Base-by-base conservation (phyloP, 2,113 vertebrate species). In the Siphamia tubifer region DNA sequence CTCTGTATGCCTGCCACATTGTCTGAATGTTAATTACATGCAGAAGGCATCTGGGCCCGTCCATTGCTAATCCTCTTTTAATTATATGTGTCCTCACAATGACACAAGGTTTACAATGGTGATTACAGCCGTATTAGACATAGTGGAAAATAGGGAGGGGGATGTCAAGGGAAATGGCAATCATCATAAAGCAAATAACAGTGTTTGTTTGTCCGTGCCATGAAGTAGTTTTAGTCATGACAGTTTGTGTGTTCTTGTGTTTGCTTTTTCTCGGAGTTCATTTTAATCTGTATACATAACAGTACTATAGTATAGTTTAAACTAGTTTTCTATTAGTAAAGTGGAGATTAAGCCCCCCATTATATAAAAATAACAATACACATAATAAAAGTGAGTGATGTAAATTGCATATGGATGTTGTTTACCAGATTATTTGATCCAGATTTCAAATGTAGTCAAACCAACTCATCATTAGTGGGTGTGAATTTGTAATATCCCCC, bases 21-120 rank as follows among this genome's bases (percentile, higher is more conserved):
- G 80, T 84, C 82, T 88, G 87, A 89, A 90, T 89, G 89, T 90
- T 90, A 90, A 90, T 90, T 83, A 89, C 84, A 88, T 87, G 89
- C 87, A 77, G 72, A 55, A 80, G 78, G 84, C 87, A 90, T 89
- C 85, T 85, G 85, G 85, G 79, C 84, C 79, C 68, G 74, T 84
- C 85, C 78, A 40, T 49, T 53, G 77, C 79, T 89, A 90, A 90
- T 90, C 89, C 87, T 83, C 82, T 88, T 90, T 90, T 89, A 89
- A 89, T 89, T 88, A 88, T 82, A 86, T 74, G 81, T 87, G 84
- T 90, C 87, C 86, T 81, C 82, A 79, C 87, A 89, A 82, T 87
- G 87, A 90, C 86, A 84, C 84, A 83, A 79, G 86, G 85, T 89
- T 87, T 87, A 89, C 86, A 87, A 77, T 77, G 82, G 75, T 82